Conservation (phyloP, 2,797 vertebrate genomes). For the Phalloptychus januarius region DNA sequence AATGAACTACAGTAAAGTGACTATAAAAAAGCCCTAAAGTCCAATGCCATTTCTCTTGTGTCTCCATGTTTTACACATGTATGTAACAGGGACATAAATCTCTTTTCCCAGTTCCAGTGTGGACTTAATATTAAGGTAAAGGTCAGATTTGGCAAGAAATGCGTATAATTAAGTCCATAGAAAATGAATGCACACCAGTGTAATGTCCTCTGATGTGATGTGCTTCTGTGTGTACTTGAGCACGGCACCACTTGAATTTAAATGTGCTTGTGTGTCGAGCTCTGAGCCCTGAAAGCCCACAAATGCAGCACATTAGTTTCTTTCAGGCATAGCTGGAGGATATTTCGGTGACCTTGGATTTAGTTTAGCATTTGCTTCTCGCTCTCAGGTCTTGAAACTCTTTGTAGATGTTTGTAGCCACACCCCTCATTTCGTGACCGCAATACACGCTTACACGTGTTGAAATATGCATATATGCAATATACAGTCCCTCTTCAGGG, state of each 20-base stretch:
- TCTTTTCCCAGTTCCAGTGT: neutral
- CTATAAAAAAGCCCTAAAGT: neutral
- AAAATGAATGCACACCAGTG: neutral
- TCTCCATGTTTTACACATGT: slow-evolving; percentile 1
- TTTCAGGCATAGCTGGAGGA: slow-evolving; percentile 56
- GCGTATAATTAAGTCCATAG: slow-evolving; percentile 2
- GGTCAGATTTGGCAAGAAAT: neutral
- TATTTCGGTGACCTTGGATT: slow-evolving; percentile 66
- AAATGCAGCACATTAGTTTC: slow-evolving; percentile 42
- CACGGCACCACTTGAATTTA: slow-evolving; percentile 19
- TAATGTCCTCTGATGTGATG: slow-evolving; percentile 5
- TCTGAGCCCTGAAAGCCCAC: slow-evolving; percentile 35
- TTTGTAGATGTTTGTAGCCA: slow-evolving; percentile 19
- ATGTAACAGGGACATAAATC: slow-evolving; percentile 7
- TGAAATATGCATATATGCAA: slow-evolving; percentile 27
- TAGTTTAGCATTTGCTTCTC: slow-evolving; percentile 41
- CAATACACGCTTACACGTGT: neutral
- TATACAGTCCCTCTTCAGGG: slow-evolving; percentile 54
- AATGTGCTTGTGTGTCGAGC: slow-evolving; percentile 11
- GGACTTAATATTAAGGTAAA: neutral
- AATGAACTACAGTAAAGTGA: neutral
- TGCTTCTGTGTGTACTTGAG: neutral
- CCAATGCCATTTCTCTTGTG: neutral
- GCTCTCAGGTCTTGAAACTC: slow-evolving; percentile 50
- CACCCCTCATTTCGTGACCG: slow-evolving; percentile 14